Evolutionary conservation across 2,888 invertebrate species (phyloP).

Genomic region (Odontocerum albicorne): DNA sequence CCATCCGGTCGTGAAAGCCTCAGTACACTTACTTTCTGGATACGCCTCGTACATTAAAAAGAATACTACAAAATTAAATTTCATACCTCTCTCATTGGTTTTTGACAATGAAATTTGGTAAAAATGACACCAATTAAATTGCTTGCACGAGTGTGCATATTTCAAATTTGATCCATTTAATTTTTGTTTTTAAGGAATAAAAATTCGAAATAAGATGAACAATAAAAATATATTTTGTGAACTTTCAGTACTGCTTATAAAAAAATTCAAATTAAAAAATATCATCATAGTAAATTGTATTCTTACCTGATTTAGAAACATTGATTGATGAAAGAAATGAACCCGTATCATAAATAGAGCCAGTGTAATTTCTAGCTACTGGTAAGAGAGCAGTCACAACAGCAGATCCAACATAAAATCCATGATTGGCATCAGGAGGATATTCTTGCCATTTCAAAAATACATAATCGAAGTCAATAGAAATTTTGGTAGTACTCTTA

Average conservation of each 20-base stretch:
- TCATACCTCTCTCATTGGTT: too few species aligned
- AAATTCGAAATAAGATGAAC: background rate
- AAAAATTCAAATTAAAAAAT: conserved; percentile 4
- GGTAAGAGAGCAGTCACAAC: conserved; percentile 79
- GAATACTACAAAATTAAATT: too few species aligned
- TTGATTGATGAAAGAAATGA: conserved; percentile 67
- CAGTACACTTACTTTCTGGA: too few species aligned
- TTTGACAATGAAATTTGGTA: background rate
- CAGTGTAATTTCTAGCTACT: conserved; percentile 76
- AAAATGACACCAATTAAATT: background rate
- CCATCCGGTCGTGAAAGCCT: too few species aligned
- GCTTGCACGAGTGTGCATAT: too few species aligned
- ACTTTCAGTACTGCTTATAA: too few species aligned
- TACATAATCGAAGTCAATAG: conserved; percentile 91
- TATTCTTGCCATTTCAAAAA: conserved; percentile 98
- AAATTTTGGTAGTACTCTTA: conserved; percentile 76
- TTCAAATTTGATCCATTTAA: too few species aligned
- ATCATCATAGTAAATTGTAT: conserved; percentile 17
- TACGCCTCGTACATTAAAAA: too few species aligned
- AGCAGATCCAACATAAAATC: conserved; percentile 92
- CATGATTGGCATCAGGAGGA: conserved; percentile 99
- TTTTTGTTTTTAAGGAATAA: background rate
- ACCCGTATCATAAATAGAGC: conserved; percentile 71
- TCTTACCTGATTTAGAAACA: conserved; percentile 60
- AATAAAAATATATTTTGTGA: background rate